Percentiles rank a stretch among this genome's conserved stretches.
These are phyloP conservation scores for Coryphaenoides rupestris DNA, from an alignment of 2,113 vertebrate species.

Conservation along the genomic window DNA sequence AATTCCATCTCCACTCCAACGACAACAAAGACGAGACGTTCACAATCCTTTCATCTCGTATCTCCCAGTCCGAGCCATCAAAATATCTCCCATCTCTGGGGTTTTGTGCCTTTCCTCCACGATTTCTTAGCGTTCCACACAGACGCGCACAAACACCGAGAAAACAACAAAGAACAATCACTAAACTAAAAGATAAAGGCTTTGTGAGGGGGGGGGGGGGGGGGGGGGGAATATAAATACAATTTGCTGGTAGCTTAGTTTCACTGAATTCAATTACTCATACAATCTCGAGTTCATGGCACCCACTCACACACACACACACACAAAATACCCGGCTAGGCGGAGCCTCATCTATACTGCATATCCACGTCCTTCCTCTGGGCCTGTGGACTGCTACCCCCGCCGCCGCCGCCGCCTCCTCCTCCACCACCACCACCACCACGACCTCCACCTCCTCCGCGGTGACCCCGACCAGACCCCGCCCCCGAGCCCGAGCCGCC, in stretches of 20 bases:
- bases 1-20: no score
- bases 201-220: no score
- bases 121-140: conserved; percentile 55
- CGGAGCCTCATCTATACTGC: conserved; percentile 51
- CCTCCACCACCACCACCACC: no score
- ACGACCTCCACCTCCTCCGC: no score
- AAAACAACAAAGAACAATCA: conserved; percentile 29
- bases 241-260: conserved; percentile 67
- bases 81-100: conserved; percentile 18
- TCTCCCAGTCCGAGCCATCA: conserved; percentile 26
- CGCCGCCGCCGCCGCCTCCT: no score
- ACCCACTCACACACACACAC: conserved; percentile 7
- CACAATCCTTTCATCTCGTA: neutral
- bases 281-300: conserved; percentile 61
- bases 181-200: conserved; percentile 54
- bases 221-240: conserved; percentile 12
- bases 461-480: conserved; percentile 13
- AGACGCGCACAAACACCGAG: conserved; percentile 53
- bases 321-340: conserved; percentile 22
- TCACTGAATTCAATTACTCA: conserved; percentile 50
- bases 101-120: conserved; percentile 9
- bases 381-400: conserved; percentile 9
- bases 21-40: conserved; percentile 6
- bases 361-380: conserved; percentile 51
- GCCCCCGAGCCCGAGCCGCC: conserved; percentile 17